These are phyloP conservation scores for Blastobasis adustella DNA, from an alignment of 2,888 invertebrate species.

Conservation along the genomic window DNA sequence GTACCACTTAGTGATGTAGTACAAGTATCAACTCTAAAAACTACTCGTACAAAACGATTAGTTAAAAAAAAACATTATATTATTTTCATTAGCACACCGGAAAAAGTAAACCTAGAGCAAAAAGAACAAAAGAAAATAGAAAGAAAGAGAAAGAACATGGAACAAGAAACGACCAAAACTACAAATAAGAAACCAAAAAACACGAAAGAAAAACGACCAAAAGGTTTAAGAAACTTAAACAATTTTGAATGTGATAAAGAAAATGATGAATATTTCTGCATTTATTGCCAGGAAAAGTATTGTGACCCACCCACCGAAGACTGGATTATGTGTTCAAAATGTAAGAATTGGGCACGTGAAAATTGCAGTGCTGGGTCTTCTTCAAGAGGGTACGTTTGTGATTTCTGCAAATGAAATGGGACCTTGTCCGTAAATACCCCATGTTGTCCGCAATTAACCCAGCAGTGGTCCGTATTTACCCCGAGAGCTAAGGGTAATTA, in stretches of 20 bases:
- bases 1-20: slow-evolving; percentile 1
- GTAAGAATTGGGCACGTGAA: slow-evolving; percentile 11
- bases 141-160: too few species aligned
- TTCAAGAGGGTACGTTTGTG: slow-evolving; percentile 8
- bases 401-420: slow-evolving; percentile 3
- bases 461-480: slow-evolving; percentile 7
- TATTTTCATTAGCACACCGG: not conserved
- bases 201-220: too few species aligned
- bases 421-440: slow-evolving; percentile 8
- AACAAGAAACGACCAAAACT: too few species aligned
- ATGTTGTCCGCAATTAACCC: slow-evolving; percentile 10
- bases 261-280: too few species aligned
- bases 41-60: not conserved
- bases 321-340: slow-evolving; percentile 10
- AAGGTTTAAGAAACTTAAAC: too few species aligned
- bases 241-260: too few species aligned
- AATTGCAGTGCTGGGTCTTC: slow-evolving; percentile 9
- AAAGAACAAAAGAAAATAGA: too few species aligned
- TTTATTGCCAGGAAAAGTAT: too few species aligned
- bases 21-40: not conserved
- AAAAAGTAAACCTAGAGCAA: too few species aligned
- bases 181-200: too few species aligned
- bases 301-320: not conserved
- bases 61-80: slow-evolving; percentile 3
- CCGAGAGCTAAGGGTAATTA: slow-evolving; percentile 2